Evolutionary conservation across 1,140 invertebrate genomes (phyloP).

Genomic region (Muscidifurax raptorellus): DNA sequence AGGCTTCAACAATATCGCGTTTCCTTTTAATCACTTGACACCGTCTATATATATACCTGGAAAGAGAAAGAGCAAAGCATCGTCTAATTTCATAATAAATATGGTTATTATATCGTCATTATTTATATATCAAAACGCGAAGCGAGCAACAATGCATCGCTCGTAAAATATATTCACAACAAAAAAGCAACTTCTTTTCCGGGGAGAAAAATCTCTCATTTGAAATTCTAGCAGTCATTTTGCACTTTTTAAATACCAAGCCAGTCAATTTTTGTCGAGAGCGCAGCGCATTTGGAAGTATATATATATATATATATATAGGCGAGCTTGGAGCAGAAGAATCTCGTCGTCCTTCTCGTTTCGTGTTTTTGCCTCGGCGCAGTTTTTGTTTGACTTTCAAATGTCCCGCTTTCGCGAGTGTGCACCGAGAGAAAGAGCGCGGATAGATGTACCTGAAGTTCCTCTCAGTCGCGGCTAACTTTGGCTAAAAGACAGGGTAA

Average conservation of each 20-base stretch:
- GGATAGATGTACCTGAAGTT: conserved; percentile 1
- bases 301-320: no score
- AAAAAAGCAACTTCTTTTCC: neutral
- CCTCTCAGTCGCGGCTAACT: neutral
- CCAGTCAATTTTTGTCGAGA: conserved; percentile 3
- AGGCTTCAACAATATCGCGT: conserved; percentile 56
- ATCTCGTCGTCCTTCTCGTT: conserved; percentile 29
- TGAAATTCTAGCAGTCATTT: neutral
- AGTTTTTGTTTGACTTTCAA: conserved; percentile 64
- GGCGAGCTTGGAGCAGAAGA: neutral
- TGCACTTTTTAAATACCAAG: neutral
- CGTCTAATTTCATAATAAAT: neutral
- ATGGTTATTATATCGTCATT: neutral
- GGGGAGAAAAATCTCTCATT: neutral
- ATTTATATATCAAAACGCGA: neutral
- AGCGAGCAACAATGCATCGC: neutral
- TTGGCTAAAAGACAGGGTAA: neutral
- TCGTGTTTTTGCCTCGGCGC: conserved; percentile 33
- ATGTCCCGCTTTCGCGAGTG: conserved; percentile 41
- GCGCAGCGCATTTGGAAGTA: neutral
- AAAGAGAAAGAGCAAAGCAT: neutral
- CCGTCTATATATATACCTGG: neutral
- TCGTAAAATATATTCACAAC: no score
- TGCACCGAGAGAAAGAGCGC: conserved; percentile 5
- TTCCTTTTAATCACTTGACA: conserved; percentile 53